phyloP scores from a whole-genome alignment of 2,113 vertebrate species.

The Colistium nudipinnis region DNA sequence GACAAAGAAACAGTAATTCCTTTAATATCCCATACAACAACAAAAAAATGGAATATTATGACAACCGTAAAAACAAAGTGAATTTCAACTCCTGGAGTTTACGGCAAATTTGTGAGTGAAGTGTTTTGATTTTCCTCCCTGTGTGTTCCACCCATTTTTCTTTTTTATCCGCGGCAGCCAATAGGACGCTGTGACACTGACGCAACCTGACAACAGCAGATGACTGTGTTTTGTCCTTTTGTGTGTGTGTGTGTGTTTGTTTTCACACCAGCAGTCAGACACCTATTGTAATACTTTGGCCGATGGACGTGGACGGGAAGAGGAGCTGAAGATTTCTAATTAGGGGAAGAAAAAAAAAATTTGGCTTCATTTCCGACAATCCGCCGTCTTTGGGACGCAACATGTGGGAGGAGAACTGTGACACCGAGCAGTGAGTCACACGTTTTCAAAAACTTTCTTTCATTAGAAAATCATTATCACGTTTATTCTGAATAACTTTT shows the following conservation, averaged over 20 bases:
- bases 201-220: slow-evolving; percentile 54
- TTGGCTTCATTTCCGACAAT: too few relatives aligned
- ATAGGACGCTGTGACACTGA: slow-evolving; percentile 11
- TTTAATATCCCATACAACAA: too few relatives aligned
- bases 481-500: too few relatives aligned
- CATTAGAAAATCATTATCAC: too few relatives aligned
- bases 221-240: slow-evolving; percentile 44
- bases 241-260: slow-evolving; percentile 14
- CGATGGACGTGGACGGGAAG: slow-evolving; percentile 5
- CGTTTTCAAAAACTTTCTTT: too few relatives aligned
- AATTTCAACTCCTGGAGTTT: too few relatives aligned
- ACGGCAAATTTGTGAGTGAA: neutral
- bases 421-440: slow-evolving; percentile 67
- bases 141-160: neutral
- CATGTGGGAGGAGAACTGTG: slow-evolving; percentile 65
- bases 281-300: neutral
- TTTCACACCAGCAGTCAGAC: neutral
- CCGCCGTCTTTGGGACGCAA: neutral
- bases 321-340: too few relatives aligned
- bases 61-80: too few relatives aligned
- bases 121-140: too few relatives aligned
- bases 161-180: slow-evolving; percentile 17
- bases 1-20: too few relatives aligned
- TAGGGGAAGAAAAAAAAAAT: too few relatives aligned
- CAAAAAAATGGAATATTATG: too few relatives aligned